A percentile compares a stretch with the other conserved stretches of the same genome.
These are phyloP conservation scores for Ophion costatus DNA, from an alignment of 2,888 invertebrate species.

Conservation along the genomic window DNA sequence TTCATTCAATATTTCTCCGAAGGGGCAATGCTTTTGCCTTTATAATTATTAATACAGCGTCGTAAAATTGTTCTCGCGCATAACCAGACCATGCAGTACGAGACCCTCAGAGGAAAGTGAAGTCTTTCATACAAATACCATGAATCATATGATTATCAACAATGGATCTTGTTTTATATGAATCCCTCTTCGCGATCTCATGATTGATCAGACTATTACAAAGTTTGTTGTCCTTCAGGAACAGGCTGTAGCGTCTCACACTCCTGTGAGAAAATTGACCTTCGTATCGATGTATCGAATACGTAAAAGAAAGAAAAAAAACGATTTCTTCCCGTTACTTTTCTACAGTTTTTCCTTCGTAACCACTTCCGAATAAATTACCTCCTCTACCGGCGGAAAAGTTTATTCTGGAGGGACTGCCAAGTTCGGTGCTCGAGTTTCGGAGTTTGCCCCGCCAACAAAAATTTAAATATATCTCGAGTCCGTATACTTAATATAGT, in stretches of 20 bases:
- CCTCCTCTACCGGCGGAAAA: conserved; percentile 5
- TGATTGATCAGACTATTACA: conserved; percentile 3
- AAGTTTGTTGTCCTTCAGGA: conserved; percentile 1
- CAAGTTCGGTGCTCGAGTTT: conserved; percentile 27
- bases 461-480: conserved; percentile 48
- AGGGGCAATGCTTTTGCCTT: no score
- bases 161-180: neutral
- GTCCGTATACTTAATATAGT: conserved; percentile 15
- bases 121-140: neutral
- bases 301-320: conserved; percentile 13
- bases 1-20: no score
- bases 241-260: neutral
- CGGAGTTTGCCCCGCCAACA: neutral
- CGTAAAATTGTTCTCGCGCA: no score
- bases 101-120: neutral
- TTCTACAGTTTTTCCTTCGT: conserved; percentile 12
- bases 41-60: no score
- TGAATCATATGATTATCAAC: neutral
- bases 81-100: no score
- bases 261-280: neutral
- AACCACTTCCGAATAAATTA: conserved; percentile 35
- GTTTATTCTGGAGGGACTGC: conserved; percentile 24
- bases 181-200: neutral
- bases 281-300: neutral
- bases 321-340: conserved; percentile 21